Evolutionary conservation across 2,888 invertebrate genomes (phyloP), one percentile per base, ranked within the genome.

Genomic region (Listrodromus nycthemerus): DNA sequence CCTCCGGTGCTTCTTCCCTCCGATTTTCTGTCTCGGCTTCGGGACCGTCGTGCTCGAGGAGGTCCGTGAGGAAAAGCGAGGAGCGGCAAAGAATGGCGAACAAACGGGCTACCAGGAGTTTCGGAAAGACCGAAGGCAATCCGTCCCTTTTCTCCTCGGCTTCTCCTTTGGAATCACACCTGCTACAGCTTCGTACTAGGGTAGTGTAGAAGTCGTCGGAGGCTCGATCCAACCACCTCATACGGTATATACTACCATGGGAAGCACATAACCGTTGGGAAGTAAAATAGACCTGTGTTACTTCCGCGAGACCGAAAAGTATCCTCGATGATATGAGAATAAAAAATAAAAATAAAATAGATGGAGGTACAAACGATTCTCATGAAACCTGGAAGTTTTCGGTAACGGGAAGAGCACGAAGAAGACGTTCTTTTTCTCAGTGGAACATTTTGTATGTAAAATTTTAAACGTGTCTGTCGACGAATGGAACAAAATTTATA

Each of bases 101-200:
- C 50, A 52, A 78, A 73, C 58, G 82, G 71, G 67, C 76, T 52
- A 58, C 73, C 73, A 48, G 66, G 69, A 83, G 65, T 75, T 52
- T 75, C 48, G 52, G 67, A 77, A 61, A 73, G 63, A 66, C 75
- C 27, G 55, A 21, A 52, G 30, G 61, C 50, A 75, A 83, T 30
- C 67, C 80, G 30, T 33, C 33, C 65, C 71, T 76, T 76, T 76
- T 80, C 75, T 80, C 76, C 30, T 52, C 65, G 63, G 69, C 63
- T 75, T 65, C 69, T 80, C 69, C 48, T 48, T 80, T 71, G 30
- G 76, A 52, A 71, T 67, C 52, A 73, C 83, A 83, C 80, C 83
- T 83, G 83, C 67, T 80, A 67, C 83, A 80, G 61, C 63, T 37
- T 71, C 65, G 48, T 30, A 77, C 61, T 30, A 61, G 27, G 27